Percentiles rank a stretch among this genome's conserved stretches.
These are phyloP conservation scores for Phoxinus phoxinus DNA, from an alignment of 2,113 vertebrate genomes.

Conservation along the genomic window DNA sequence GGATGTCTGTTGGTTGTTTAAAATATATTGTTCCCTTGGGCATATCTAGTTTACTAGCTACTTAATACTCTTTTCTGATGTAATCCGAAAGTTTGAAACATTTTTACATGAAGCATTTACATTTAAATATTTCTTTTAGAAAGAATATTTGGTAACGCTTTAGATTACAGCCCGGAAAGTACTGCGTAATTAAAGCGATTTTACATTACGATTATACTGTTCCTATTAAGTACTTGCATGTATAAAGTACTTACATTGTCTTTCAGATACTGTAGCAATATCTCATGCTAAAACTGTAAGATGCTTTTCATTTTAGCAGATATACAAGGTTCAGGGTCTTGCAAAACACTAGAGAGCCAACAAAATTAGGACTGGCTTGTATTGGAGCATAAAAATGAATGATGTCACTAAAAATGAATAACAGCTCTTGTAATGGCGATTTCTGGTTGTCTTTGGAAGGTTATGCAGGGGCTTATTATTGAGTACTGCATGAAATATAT, in stretches of 20 bases:
- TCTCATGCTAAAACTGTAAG: background rate
- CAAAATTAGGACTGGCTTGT: background rate
- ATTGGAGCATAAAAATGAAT: background rate
- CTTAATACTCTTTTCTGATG: background rate
- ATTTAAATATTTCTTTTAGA: background rate
- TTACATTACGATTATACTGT: no score
- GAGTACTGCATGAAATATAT: background rate
- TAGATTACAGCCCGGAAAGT: no score
- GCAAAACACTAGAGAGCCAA: background rate
- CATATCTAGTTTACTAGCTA: background rate
- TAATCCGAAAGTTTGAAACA: background rate
- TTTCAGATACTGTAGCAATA: background rate
- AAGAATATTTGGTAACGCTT: background rate
- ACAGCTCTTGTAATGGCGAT: background rate
- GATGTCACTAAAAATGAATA: conserved; percentile 12
- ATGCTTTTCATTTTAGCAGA: background rate
- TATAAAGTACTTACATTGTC: background rate
- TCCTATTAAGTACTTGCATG: no score
- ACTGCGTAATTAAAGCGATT: no score
- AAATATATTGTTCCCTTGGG: background rate
- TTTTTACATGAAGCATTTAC: background rate
- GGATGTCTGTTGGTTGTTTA: background rate
- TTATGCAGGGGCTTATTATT: conserved; percentile 14
- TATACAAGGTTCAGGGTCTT: background rate
- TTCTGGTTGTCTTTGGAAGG: conserved; percentile 9